A percentile compares a stretch with the other conserved stretches of the same genome.
Conservation (phyloP, 2,797 vertebrate genomes). For the Heteromormyrus szaboi region DNA sequence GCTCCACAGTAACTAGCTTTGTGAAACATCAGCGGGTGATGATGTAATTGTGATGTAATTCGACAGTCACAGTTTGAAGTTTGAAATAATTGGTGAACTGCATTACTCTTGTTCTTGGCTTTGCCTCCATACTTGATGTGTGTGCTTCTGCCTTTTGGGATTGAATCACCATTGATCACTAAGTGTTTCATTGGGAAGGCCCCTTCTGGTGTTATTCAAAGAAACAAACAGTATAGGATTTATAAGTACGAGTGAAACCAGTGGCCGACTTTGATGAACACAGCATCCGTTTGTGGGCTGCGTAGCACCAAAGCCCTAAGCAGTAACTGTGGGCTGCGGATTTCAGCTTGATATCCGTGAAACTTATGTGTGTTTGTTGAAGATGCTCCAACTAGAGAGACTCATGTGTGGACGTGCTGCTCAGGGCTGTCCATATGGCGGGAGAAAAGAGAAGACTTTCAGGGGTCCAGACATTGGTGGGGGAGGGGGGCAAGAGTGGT, state of each 20-base stretch:
- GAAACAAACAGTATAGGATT: neutral
- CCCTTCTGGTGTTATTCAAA: neutral
- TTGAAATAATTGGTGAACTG: neutral
- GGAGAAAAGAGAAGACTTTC: neutral
- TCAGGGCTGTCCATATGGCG: neutral
- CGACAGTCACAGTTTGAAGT: neutral
- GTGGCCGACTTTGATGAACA: neutral
- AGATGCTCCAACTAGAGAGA: neutral
- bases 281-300: neutral
- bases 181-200: neutral
- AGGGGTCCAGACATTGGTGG: neutral
- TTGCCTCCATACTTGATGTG: neutral
- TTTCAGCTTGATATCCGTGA: neutral
- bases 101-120: neutral
- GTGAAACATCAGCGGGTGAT: neutral
- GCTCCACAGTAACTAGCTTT: neutral
- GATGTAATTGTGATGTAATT: conserved; percentile 10
- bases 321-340: neutral
- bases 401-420: neutral
- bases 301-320: neutral
- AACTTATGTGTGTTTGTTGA: neutral
- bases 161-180: neutral
- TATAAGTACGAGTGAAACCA: neutral
- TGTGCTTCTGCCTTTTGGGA: neutral
- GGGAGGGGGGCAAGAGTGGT: neutral